Evolutionary conservation across 2,113 vertebrate genomes (phyloP), one percentile per base, ranked within the genome.

Genomic region (Struthio camelus): DNA sequence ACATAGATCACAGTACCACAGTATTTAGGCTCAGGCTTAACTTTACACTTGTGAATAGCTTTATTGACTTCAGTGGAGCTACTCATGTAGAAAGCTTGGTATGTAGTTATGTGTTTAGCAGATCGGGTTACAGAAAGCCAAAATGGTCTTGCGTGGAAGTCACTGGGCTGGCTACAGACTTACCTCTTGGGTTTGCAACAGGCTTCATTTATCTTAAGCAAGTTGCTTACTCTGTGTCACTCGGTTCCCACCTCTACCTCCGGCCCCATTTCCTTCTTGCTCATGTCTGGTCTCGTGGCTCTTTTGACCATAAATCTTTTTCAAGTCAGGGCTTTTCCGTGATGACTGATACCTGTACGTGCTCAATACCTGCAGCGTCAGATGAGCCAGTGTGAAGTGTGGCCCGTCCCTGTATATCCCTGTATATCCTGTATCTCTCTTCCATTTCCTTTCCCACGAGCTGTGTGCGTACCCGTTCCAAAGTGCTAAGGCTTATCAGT

Each of bases 11-110:
- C 48, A 72, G 59, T 59, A 46, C 72, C 77, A 50, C 56, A 77
- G 86, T 72, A 87, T 86, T 88, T 94, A 92, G 78, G 84, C 69
- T 84, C 72, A 61, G 58, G n/a, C 80, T 96, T 94, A 94, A 92
- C 51, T 96, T 94, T 77, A 61, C 78, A 59, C 75, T 90, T 65
- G 77, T 95, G 96, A 96, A 91, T 94, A 70, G 70, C 34, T 93
- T 92, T 96, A 94, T 87, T 96, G 94, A 95, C 90, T 96, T 61
- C n/a, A 59, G 34, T 14, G 32, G 81, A 93, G 76, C 38, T 88
- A 0, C 67, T 91, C 0, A 0, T 56, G 67, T 24, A 8, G 64
- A 15, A 38, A 76, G 38, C 42, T 92, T 75, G 54, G 77, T 38
- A 8, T 40, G 64, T 73, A 3, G 3, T 71, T 56, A 48, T 1